Evolutionary conservation across 2,113 vertebrate genomes (phyloP).

Genomic region (Neodontobutis hainanensis): DNA sequence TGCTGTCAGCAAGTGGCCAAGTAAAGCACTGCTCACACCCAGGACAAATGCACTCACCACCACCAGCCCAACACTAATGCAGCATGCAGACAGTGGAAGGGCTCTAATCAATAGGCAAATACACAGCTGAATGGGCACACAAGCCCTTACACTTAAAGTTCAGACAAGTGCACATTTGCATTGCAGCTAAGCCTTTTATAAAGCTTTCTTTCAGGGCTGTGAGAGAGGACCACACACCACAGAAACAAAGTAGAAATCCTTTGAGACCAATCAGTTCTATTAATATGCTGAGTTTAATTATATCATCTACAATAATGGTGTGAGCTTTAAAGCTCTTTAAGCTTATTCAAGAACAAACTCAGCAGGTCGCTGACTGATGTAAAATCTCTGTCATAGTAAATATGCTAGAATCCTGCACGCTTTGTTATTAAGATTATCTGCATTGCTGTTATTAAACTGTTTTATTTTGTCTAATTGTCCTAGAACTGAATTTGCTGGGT

Average conservation of each 20-base stretch:
- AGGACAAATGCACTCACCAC: slow-evolving; percentile 17
- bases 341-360: not conserved
- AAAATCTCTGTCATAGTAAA: not conserved
- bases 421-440: not conserved
- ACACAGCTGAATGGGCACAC: slow-evolving; percentile 17
- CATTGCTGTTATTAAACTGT: no score
- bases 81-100: slow-evolving; percentile 4
- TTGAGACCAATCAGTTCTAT: not conserved
- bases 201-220: slow-evolving; percentile 15
- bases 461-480: no score
- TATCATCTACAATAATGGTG: not conserved
- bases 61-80: slow-evolving; percentile 31
- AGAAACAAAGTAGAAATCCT: not conserved
- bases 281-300: not conserved
- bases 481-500: not conserved
- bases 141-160: slow-evolving; percentile 12
- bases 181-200: not conserved
- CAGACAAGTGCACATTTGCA: slow-evolving; percentile 9
- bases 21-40: slow-evolving; percentile 25
- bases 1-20: slow-evolving; percentile 30
- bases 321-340: not conserved
- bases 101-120: slow-evolving; percentile 47
- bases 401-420: not conserved
- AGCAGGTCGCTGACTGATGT: not conserved
- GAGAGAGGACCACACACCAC: not conserved